phyloP scores from a whole-genome alignment of 2,113 vertebrate species.

The Megaceryle maxima region DNA sequence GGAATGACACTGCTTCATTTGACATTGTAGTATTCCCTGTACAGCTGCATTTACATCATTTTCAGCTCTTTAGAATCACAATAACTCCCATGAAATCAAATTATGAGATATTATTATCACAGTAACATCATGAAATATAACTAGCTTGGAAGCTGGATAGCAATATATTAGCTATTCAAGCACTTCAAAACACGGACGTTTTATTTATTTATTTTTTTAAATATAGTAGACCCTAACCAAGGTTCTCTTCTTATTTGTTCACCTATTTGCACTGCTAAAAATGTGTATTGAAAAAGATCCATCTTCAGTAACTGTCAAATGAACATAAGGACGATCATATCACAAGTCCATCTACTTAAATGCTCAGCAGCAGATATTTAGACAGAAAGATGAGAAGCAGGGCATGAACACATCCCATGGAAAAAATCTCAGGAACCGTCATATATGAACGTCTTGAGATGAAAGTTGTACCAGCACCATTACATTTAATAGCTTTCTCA shows the following conservation, averaged over 20 bases:
- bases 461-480: neutral
- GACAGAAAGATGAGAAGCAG: neutral
- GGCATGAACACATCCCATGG: neutral
- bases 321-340: neutral
- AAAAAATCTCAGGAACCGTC: neutral
- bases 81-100: constrained; percentile 52
- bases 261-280: neutral
- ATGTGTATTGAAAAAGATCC: neutral
- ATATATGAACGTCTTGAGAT: neutral
- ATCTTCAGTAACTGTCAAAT: neutral
- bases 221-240: neutral
- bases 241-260: neutral
- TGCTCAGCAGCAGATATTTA: neutral
- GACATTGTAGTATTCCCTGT: constrained; percentile 59
- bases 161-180: neutral
- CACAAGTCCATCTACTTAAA: neutral
- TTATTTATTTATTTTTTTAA: neutral
- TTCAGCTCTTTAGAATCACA: constrained; percentile 50
- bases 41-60: constrained; percentile 50
- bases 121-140: constrained; percentile 49
- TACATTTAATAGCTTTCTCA: neutral
- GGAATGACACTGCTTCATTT: constrained; percentile 41
- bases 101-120: constrained; percentile 40
- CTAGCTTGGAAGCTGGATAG: neutral
- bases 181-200: neutral